Evolutionary conservation across 2,113 vertebrate genomes (phyloP).

Genomic region (Apaloderma vittatum): DNA sequence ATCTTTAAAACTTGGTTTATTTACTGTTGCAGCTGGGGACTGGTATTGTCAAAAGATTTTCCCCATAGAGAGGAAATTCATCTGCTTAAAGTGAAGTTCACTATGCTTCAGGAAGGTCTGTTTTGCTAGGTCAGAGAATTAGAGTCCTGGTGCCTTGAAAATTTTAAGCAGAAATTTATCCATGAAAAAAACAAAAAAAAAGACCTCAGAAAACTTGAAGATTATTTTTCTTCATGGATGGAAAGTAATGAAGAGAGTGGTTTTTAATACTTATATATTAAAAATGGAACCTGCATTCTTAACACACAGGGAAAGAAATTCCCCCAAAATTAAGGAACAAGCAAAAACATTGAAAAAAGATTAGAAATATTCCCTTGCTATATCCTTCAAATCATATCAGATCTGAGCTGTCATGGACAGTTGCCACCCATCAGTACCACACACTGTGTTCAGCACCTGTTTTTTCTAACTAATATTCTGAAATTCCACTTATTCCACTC

Average conservation of each 20-base stretch:
- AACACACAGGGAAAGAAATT: neutral
- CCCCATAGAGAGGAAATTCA: neutral
- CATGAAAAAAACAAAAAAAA: neutral
- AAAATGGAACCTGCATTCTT: neutral
- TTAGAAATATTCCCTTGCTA: neutral
- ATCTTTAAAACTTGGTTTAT: constrained; percentile 2
- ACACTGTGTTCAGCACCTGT: neutral
- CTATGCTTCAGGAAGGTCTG: neutral
- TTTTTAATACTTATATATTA: neutral
- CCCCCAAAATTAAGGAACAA: neutral
- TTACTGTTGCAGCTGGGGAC: constrained; percentile 29
- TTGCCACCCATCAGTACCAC: neutral
- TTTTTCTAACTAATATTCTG: neutral
- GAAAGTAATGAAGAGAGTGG: neutral
- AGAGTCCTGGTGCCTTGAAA: neutral
- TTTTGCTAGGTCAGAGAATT: neutral
- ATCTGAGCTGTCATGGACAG: neutral
- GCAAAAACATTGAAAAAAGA: neutral
- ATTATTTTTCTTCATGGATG: neutral
- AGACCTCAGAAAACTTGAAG: neutral
- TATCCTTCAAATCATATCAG: neutral
- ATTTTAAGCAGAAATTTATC: neutral
- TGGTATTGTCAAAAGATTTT: neutral
- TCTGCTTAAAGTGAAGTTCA: neutral
- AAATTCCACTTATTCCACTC: neutral